These are phyloP conservation scores for Xenops minutus DNA, from an alignment of 2,797 vertebrate species.

Conservation along the genomic window DNA sequence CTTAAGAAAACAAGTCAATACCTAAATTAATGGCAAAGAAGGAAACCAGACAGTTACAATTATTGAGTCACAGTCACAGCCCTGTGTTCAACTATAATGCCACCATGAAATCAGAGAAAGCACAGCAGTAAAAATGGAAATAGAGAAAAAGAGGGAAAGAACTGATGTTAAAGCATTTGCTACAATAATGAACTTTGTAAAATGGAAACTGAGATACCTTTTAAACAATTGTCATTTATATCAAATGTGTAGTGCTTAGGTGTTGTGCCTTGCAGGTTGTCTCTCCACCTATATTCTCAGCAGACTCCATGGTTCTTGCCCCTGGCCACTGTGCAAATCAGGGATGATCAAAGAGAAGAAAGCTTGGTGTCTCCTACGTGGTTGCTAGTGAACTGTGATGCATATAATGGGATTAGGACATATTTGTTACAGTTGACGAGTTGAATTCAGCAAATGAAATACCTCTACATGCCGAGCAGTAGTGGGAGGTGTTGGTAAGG, in stretches of 20 bases:
- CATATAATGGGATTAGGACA: slow-evolving; percentile 57
- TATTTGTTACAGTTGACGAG: slow-evolving; percentile 49
- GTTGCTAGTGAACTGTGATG: slow-evolving; percentile 41
- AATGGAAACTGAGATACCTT: background rate
- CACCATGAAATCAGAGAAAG: background rate
- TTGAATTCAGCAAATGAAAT: slow-evolving; percentile 57
- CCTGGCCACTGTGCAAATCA: slow-evolving; percentile 37
- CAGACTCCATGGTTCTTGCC: slow-evolving; percentile 24
- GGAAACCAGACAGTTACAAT: background rate
- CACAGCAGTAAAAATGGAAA: background rate
- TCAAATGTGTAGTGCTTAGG: background rate
- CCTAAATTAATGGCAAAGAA: background rate
- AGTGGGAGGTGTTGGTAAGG: background rate
- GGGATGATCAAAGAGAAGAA: slow-evolving; percentile 54
- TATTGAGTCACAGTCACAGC: background rate
- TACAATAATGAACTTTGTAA: background rate
- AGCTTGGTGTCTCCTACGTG: background rate
- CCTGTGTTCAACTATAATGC: background rate
- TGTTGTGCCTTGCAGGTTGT: background rate
- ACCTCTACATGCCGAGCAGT: background rate
- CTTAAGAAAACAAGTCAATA: slow-evolving; percentile 11
- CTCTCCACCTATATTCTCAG: background rate
- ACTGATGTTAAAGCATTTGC: background rate
- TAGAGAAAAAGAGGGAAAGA: background rate
- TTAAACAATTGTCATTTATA: slow-evolving; percentile 13